Percentiles rank a stretch among this genome's conserved stretches.
Evolutionary conservation across 1,140 invertebrate species (phyloP).

Genomic region (Vollenhovia emeryi): DNA sequence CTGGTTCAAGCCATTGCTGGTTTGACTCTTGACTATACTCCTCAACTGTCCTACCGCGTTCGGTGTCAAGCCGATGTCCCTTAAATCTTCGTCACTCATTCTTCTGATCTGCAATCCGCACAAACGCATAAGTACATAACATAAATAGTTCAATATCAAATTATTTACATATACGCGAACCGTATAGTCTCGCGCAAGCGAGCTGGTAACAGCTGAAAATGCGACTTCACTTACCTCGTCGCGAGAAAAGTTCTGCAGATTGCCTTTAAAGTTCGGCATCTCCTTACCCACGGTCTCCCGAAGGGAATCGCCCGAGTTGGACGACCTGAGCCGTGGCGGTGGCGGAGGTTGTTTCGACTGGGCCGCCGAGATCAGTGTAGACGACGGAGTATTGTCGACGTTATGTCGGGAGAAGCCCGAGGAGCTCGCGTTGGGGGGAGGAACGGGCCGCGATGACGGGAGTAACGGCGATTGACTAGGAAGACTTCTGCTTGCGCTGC

Average conservation of each 20-base stretch:
- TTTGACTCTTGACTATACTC: constrained; percentile 86
- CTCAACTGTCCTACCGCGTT: constrained; percentile 86
- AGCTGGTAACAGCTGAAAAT: neutral
- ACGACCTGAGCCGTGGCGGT: constrained; percentile 77
- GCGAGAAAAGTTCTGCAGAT: constrained; percentile 82
- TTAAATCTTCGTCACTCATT: constrained; percentile 86
- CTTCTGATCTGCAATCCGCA: constrained; percentile 84
- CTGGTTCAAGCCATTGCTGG: constrained; percentile 84
- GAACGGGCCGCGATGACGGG: constrained; percentile 72
- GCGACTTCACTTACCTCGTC: constrained; percentile 79
- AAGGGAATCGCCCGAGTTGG: constrained; percentile 79
- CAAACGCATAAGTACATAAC: neutral
- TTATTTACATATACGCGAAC: neutral
- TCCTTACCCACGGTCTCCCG: constrained; percentile 84
- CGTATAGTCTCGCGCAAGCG: neutral
- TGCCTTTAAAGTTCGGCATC: constrained; percentile 84
- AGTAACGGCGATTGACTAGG: constrained; percentile 77
- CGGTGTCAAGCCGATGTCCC: constrained; percentile 84
- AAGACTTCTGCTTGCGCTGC: constrained; percentile 76
- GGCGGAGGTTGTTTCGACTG: constrained; percentile 78
- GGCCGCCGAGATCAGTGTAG: constrained; percentile 59
- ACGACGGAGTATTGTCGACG: constrained; percentile 70
- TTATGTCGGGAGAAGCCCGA: constrained; percentile 70
- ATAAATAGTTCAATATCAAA: neutral
- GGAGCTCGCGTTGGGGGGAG: constrained; percentile 62